Conservation (phyloP, 2,888 invertebrate species). For the Euphydryas editha region DNA sequence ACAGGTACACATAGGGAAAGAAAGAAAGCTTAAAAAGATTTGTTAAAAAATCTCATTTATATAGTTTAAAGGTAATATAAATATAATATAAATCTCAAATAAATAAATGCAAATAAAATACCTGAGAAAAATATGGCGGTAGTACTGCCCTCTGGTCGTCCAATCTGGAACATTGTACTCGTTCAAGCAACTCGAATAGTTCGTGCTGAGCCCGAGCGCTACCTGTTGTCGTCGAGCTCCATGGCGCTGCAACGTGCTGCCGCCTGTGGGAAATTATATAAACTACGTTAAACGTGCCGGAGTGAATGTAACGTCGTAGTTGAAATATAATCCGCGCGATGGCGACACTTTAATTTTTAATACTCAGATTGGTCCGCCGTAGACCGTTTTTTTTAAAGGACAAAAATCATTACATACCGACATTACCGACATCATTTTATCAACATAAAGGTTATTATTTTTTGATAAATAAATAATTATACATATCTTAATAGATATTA, state of each 20-base stretch:
- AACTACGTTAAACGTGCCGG: constrained; percentile 45
- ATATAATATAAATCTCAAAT: neutral
- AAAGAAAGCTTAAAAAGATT: no score
- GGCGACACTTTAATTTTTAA: constrained; percentile 44
- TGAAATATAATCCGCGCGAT: constrained; percentile 44
- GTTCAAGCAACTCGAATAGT: constrained; percentile 96
- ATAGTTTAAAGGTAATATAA: no score
- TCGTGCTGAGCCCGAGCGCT: constrained; percentile 87
- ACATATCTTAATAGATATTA: no score
- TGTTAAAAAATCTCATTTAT: no score
- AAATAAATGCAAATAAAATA: constrained; percentile 62
- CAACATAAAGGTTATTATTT: no score
- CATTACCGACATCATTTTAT: no score
- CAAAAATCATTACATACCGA: no score
- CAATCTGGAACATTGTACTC: constrained; percentile 96
- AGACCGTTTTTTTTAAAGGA: no score
- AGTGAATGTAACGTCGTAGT: constrained; percentile 4
- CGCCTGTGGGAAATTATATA: constrained; percentile 79
- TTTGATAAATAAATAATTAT: no score
- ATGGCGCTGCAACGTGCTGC: constrained; percentile 85
- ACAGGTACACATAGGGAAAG: no score
- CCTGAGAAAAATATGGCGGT: constrained; percentile 95
- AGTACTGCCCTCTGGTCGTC: constrained; percentile 99
- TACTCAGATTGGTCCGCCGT: no score
- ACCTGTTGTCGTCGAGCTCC: constrained; percentile 80